Evolutionary conservation across 2,113 vertebrate species (phyloP), one percentile per base, ranked within the genome.

Genomic region (Muscicapa adusta): DNA sequence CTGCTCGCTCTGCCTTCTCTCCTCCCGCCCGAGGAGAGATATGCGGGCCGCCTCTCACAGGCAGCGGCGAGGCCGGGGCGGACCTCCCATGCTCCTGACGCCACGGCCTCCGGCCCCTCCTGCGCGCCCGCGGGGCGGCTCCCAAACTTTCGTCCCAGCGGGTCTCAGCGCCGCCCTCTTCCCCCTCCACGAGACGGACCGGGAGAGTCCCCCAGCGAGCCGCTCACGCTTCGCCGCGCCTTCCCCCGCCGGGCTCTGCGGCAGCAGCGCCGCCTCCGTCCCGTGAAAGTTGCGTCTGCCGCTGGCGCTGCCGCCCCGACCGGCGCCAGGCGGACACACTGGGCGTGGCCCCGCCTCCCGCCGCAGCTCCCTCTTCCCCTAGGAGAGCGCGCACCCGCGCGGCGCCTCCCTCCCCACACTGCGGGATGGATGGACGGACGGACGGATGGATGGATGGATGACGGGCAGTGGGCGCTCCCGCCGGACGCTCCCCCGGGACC

Each of bases 201-300:
- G 2, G 16, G 18, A 42, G 11, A 47, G 10, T 14, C 10, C 51
- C 45, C 17, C 8, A 0, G 9, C 20, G 18, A 72, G 34, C 33
- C 26, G 58, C 58, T 40, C 48, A 11, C 75, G 19, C 68, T 31
- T 13, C 61, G 9, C 73, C 67, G 62, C 38, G 24, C 66, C n/a
- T 36, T 53, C 24, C 28, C 47, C 40, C 25, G 25, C n/a, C 24
- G 10, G 53, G 38, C 61, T 23, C 54, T 61, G 38, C 83, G 2
- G 61, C 72, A 11, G 7, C 34, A 23, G 20, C 57, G 14, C 61
- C 47, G 5, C 54, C 81, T 38, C 74, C 42, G 93, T 91, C 94
- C 80, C 56, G 77, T 62, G 24, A 42, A 96, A 96, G 84, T 94
- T 84, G 48, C 81, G 6, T 60, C 81, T 56, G n/a, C 68, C n/a